Conservation (phyloP, 2,797 vertebrate genomes). For the Epinephelus malabaricus region DNA sequence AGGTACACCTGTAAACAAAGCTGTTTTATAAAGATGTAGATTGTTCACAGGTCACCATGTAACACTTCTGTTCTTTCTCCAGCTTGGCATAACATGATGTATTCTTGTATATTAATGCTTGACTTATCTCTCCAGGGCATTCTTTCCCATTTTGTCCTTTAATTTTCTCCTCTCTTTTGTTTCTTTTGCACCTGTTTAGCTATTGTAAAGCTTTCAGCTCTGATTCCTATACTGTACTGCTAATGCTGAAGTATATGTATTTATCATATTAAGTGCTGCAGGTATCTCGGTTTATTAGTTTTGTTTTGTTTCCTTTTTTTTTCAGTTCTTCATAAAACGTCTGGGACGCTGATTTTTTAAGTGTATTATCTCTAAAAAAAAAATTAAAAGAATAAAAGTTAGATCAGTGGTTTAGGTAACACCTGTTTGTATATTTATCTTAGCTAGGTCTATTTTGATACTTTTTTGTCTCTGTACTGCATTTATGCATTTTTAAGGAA, state of each 20-base stretch:
- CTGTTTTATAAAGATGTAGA: conserved; percentile 87
- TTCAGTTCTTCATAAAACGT: conserved; percentile 87
- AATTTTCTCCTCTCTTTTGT: conserved; percentile 52
- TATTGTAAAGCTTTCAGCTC: conserved; percentile 89
- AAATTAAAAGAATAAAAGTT: conserved; percentile 84
- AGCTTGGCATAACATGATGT: conserved; percentile 85
- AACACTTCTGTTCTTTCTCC: conserved; percentile 83
- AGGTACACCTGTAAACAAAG: conserved; percentile 88
- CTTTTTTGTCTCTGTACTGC: conserved; percentile 92
- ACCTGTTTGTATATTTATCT: conserved; percentile 94
- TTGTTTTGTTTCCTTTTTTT: conserved; percentile 72
- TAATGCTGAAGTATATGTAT: conserved; percentile 89
- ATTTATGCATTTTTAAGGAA: conserved; percentile 92
- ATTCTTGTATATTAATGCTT: conserved; percentile 89
- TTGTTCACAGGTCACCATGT: conserved; percentile 83
- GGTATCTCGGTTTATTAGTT: conserved; percentile 87
- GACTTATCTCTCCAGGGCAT: conserved; percentile 88
- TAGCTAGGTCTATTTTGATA: conserved; percentile 94
- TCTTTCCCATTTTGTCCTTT: conserved; percentile 73
- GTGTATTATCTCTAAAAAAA: conserved; percentile 87
- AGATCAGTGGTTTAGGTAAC: conserved; percentile 91
- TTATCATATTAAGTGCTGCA: conserved; percentile 90
- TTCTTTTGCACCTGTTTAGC: conserved; percentile 83
- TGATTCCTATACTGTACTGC: conserved; percentile 88
- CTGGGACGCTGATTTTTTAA: conserved; percentile 88